Evolutionary conservation across 2,113 vertebrate species (phyloP).

Genomic region (Buteo buteo): DNA sequence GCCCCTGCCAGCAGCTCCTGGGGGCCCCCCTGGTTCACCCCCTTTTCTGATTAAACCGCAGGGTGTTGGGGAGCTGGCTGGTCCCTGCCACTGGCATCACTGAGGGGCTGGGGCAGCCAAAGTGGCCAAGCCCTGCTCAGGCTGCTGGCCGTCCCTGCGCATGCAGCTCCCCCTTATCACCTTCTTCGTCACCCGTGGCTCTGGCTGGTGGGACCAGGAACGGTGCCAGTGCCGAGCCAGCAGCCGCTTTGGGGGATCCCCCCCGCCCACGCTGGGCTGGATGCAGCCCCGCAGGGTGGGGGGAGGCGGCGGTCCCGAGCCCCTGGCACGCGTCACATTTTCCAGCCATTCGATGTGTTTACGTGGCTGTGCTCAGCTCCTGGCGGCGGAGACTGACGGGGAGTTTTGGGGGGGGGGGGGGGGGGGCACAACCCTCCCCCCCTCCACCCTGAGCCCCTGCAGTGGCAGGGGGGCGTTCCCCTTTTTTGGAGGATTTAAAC

Average conservation of each 20-base stretch:
- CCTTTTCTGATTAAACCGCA: rapidly evolving
- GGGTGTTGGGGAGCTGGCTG: background rate
- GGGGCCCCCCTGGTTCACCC: background rate
- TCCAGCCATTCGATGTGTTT: too few relatives aligned
- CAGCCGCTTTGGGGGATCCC: too few relatives aligned
- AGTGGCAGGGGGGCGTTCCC: background rate
- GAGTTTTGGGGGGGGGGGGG: background rate
- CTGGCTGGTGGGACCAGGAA: too few relatives aligned
- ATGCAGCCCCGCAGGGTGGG: too few relatives aligned
- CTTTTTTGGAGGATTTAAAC: background rate
- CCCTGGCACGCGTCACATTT: too few relatives aligned
- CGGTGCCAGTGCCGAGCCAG: background rate
- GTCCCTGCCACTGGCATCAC: background rate
- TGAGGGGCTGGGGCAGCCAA: background rate
- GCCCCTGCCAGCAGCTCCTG: too few relatives aligned
- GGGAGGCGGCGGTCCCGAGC: too few relatives aligned
- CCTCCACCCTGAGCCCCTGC: too few relatives aligned
- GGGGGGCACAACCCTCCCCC: too few relatives aligned
- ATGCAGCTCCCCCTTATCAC: background rate
- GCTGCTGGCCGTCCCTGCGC: background rate
- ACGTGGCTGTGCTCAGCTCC: too few relatives aligned
- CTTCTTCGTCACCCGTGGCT: too few relatives aligned
- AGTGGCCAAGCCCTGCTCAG: background rate
- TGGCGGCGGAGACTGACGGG: background rate
- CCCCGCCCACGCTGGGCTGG: too few relatives aligned